These are phyloP conservation scores for Melinaea menophilus DNA, from an alignment of 2,888 invertebrate genomes.

Conservation along the genomic window DNA sequence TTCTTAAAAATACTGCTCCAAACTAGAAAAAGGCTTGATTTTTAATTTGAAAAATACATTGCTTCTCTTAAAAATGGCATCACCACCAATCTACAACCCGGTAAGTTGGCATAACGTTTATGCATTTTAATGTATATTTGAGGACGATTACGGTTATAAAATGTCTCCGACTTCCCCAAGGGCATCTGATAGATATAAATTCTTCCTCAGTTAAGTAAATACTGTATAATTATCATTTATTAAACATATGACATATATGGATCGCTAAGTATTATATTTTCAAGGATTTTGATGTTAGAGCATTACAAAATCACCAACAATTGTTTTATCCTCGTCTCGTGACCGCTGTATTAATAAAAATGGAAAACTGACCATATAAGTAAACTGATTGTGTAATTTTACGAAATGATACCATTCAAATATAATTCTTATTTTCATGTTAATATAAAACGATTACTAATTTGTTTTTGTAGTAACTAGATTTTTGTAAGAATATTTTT, in stretches of 20 bases:
- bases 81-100: slow-evolving; percentile 63
- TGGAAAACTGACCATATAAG: neutral
- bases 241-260: slow-evolving; percentile 3
- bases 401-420: neutral
- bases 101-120: slow-evolving; percentile 46
- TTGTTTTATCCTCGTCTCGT: slow-evolving; percentile 4
- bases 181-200: slow-evolving; percentile 40
- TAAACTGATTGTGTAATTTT: too few species aligned
- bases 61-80: slow-evolving; percentile 48
- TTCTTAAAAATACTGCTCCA: slow-evolving; percentile 10
- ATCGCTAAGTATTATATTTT: slow-evolving; percentile 1
- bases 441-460: neutral
- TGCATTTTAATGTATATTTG: slow-evolving; percentile 27
- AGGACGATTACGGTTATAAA: slow-evolving; percentile 27
- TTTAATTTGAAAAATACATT: slow-evolving; percentile 11
- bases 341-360: neutral
- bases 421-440: neutral
- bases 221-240: slow-evolving; percentile 11
- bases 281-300: neutral
- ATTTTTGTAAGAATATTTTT: too few species aligned
- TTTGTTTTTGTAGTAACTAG: neutral
- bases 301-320: neutral
- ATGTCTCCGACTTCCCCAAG: slow-evolving; percentile 51
- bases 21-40: neutral
- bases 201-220: slow-evolving; percentile 13